Evolutionary conservation across 1,140 invertebrate genomes (phyloP).

Genomic region (Plectrocnemia conspersa): DNA sequence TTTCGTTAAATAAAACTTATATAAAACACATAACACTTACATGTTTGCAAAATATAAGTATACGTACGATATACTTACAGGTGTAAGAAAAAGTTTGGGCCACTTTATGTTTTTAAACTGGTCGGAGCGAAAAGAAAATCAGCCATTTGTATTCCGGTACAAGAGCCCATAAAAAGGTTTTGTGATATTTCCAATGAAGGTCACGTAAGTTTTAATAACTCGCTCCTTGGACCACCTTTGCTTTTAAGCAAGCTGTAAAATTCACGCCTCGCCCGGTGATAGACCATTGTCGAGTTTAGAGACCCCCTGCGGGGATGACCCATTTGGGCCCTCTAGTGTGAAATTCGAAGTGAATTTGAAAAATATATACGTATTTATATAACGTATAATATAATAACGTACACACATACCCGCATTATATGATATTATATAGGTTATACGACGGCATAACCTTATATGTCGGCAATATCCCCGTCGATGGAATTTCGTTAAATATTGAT

Average conservation of each 20-base stretch:
- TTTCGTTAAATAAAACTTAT: too few relatives aligned
- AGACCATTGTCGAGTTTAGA: conserved; percentile 9
- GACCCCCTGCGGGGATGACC: conserved; percentile 1
- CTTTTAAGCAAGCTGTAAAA: conserved; percentile 28
- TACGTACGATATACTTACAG: too few relatives aligned
- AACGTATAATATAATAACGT: too few relatives aligned
- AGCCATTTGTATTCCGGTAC: conserved; percentile 18
- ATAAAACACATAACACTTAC: too few relatives aligned
- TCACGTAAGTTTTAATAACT: conserved; percentile 27
- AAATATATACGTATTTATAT: conserved; percentile 12
- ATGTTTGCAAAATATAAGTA: too few relatives aligned
- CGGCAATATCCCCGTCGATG: too few relatives aligned
- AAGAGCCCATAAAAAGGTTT: conserved; percentile 12
- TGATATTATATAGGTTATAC: too few relatives aligned
- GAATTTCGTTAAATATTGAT: background rate
- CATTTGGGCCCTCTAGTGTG: conserved; percentile 4
- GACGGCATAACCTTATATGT: too few relatives aligned
- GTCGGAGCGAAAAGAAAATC: conserved; percentile 3
- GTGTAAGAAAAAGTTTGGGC: too few relatives aligned
- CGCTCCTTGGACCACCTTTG: conserved; percentile 23
- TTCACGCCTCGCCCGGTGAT: conserved; percentile 25
- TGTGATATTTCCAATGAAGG: conserved; percentile 24
- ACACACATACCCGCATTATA: too few relatives aligned
- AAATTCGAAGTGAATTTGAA: conserved; percentile 15
- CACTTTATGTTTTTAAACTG: too few relatives aligned